phyloP scores from a whole-genome alignment of 64 coral and sea anemone species.

The Pocillopora damicornis region DNA sequence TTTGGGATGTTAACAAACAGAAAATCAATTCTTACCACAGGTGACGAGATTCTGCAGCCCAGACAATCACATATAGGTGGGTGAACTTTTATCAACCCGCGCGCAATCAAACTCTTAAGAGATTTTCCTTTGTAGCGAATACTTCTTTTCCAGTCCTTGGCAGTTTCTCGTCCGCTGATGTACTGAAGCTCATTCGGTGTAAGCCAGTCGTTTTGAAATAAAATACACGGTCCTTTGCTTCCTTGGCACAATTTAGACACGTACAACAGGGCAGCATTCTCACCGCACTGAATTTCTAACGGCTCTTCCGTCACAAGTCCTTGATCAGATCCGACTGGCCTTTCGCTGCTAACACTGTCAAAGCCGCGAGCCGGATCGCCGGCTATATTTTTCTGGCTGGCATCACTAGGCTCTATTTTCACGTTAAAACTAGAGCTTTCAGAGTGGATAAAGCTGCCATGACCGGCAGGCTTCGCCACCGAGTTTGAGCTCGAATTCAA shows the following conservation, averaged over 20 bases:
- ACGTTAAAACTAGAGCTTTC: constrained; percentile 20
- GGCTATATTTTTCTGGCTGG: neutral
- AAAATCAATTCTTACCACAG: constrained; percentile 78
- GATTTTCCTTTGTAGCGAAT: constrained; percentile 97
- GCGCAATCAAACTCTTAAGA: constrained; percentile 94
- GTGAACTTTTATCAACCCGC: constrained; percentile 94
- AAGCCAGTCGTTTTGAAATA: constrained; percentile 91
- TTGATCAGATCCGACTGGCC: constrained; percentile 25
- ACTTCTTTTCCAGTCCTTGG: constrained; percentile 99
- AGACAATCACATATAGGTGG: constrained; percentile 98
- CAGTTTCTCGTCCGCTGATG: constrained; percentile 96
- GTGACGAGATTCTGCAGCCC: constrained; percentile 96
- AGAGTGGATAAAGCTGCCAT: neutral
- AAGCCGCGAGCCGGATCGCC: constrained; percentile 31
- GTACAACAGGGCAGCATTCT: constrained; percentile 86
- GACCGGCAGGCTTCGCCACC: neutral
- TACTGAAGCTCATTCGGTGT: constrained; percentile 98
- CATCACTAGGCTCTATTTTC: constrained; percentile 30
- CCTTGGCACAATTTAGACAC: constrained; percentile 96
- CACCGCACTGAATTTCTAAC: constrained; percentile 96
- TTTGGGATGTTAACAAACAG: neutral
- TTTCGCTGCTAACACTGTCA: constrained; percentile 11
- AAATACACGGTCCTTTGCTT: constrained; percentile 99
- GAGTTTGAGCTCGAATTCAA: neutral
- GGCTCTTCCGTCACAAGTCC: constrained; percentile 77